phyloP scores from a whole-genome alignment of 2,888 invertebrate species.

The Listrodromus nycthemerus region DNA sequence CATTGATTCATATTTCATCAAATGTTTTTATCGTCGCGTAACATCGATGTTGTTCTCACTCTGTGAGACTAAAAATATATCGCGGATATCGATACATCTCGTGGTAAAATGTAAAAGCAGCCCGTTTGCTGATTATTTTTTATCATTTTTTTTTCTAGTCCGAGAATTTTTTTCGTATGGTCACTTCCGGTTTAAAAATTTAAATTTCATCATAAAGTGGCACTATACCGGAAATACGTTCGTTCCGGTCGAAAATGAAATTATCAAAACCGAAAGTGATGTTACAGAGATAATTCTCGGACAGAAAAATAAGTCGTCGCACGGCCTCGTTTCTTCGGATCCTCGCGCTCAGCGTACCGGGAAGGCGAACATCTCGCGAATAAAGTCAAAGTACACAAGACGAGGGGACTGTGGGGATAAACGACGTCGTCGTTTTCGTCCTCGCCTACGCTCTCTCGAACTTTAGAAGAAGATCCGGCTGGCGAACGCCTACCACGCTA shows the following conservation, averaged over 20 bases:
- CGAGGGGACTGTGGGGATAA: conserved; percentile 57
- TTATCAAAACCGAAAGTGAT: too few species aligned
- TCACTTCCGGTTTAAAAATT: too few species aligned
- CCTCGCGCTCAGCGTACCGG: conserved; percentile 19
- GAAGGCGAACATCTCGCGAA: conserved; percentile 52
- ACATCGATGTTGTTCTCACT: background rate
- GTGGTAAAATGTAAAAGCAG: background rate
- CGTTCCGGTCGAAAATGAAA: too few species aligned
- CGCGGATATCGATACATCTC: conserved; percentile 11
- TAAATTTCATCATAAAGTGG: too few species aligned
- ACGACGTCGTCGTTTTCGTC: conserved; percentile 64
- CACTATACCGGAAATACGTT: too few species aligned
- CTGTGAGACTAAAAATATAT: background rate
- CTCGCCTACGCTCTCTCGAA: conserved; percentile 51
- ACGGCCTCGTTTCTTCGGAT: conserved; percentile 8
- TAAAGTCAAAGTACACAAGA: conserved; percentile 62
- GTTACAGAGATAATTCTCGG: conserved; percentile 9
- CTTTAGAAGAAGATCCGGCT: conserved; percentile 57
- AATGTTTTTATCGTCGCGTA: conserved; percentile 9
- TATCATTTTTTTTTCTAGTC: background rate
- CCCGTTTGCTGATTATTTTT: background rate
- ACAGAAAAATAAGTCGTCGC: conserved; percentile 38
- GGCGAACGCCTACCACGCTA: conserved; percentile 21
- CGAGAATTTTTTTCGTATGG: background rate
- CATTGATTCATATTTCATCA: conserved; percentile 45